phyloP scores from a whole-genome alignment of 1,140 invertebrate genomes.

The Drosophila grimshawi region DNA sequence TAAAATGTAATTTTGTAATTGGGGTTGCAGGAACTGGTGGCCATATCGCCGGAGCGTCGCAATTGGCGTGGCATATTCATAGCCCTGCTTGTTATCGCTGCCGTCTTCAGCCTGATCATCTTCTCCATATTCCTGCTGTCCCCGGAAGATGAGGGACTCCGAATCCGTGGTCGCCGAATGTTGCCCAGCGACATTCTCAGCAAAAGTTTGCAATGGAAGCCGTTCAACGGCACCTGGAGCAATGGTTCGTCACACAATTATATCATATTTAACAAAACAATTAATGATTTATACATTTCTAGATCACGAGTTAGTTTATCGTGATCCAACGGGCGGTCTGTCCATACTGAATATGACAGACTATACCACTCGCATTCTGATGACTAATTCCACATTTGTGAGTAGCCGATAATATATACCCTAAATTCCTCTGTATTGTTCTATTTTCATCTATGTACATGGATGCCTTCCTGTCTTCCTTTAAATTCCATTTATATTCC shows the following conservation, averaged over 20 bases:
- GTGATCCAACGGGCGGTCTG: conserved; percentile 89
- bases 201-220: conserved; percentile 87
- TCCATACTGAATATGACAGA: conserved; percentile 90
- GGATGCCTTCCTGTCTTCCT: too few species aligned
- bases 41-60: conserved; percentile 90
- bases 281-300: too few species aligned
- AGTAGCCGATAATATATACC: conserved; percentile 79
- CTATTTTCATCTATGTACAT: too few species aligned
- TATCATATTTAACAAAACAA: neutral
- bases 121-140: conserved; percentile 94
- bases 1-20: neutral
- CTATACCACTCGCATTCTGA: conserved; percentile 88
- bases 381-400: conserved; percentile 93
- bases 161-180: conserved; percentile 88
- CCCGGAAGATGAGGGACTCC: conserved; percentile 88
- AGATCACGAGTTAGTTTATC: conserved; percentile 89
- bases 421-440: neutral
- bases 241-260: conserved; percentile 87
- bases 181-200: conserved; percentile 88
- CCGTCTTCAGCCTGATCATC: conserved; percentile 93
- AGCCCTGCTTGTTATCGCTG: conserved; percentile 93
- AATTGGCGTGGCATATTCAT: conserved; percentile 97
- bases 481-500: too few species aligned
- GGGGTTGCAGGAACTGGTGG: conserved; percentile 89
- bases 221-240: conserved; percentile 92